Percentiles rank a stretch among this genome's conserved stretches.
Evolutionary conservation across 1,140 invertebrate species (phyloP).

Genomic region (Zaprionus camerounensis): DNA sequence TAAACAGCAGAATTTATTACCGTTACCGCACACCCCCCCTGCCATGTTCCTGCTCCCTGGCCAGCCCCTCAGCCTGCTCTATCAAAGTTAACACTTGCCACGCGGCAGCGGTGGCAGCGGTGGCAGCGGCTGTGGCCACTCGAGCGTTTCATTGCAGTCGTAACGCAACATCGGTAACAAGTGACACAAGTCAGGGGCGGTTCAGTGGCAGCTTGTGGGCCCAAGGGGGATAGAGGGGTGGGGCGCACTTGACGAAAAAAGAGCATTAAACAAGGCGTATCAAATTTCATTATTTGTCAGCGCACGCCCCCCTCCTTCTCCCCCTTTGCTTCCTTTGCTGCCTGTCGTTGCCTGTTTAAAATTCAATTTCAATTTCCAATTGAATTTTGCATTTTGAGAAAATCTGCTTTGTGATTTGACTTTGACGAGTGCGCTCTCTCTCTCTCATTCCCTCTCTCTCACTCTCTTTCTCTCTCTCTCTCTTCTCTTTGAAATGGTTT

Average conservation of each 20-base stretch:
- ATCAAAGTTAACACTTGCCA: conserved; percentile 80
- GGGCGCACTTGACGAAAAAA: conserved; percentile 60
- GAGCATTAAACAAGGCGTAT: conserved; percentile 84
- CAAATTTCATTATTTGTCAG: conserved; percentile 84
- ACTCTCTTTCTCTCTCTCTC: not conserved
- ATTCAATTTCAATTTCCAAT: conserved; percentile 80
- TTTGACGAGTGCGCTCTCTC: conserved; percentile 34
- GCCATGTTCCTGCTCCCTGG: not conserved
- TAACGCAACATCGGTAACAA: conserved; percentile 29
- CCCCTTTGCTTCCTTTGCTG: not conserved
- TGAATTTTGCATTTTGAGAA: conserved; percentile 71
- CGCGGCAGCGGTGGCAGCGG: conserved; percentile 53
- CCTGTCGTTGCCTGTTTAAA: conserved; percentile 23
- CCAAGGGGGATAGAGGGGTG: not conserved
- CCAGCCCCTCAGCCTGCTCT: not conserved
- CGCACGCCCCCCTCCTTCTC: not conserved
- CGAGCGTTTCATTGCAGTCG: conserved; percentile 77
- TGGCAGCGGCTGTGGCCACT: conserved; percentile 71
- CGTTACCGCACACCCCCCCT: conserved; percentile 15
- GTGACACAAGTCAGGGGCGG: not conserved
- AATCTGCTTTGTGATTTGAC: conserved; percentile 72
- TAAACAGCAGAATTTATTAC: conserved; percentile 82
- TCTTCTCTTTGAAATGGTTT: conserved; percentile 70
- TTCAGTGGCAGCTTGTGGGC: not conserved
- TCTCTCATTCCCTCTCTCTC: not conserved